A percentile compares a stretch with the other conserved stretches of the same genome.
Conservation (phyloP, 2,888 invertebrate species). For the Hylaea fasciaria region DNA sequence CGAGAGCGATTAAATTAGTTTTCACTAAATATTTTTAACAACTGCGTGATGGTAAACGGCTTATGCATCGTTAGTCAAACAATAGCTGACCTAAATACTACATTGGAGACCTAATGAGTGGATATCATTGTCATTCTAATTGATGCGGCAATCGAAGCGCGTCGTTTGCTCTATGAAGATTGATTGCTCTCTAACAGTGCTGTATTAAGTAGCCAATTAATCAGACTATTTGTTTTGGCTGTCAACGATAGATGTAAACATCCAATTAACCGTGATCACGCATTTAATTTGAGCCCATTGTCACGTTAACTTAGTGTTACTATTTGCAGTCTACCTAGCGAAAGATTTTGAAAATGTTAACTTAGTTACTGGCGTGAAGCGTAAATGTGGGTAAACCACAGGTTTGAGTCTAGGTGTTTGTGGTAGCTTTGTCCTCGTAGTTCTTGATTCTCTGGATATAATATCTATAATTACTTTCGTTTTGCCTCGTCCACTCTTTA, state of each 20-base stretch:
- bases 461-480: too few relatives aligned
- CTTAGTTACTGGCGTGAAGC: too few relatives aligned
- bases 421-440: too few relatives aligned
- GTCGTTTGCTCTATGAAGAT: conserved; percentile 40
- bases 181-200: conserved; percentile 35
- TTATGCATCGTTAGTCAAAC: conserved; percentile 22
- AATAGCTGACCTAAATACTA: conserved; percentile 37
- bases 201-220: conserved; percentile 39
- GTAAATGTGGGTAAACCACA: too few relatives aligned
- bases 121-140: conserved; percentile 42
- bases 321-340: too few relatives aligned
- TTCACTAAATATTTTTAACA: too few relatives aligned
- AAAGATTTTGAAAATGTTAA: too few relatives aligned
- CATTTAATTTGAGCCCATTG: neutral
- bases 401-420: too few relatives aligned
- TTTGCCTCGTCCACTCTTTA: too few relatives aligned
- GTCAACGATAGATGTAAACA: conserved; percentile 26
- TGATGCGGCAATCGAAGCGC: conserved; percentile 42
- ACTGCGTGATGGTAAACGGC: neutral
- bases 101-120: conserved; percentile 33
- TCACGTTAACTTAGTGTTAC: neutral
- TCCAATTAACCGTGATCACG: conserved; percentile 15
- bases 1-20: too few relatives aligned
- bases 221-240: conserved; percentile 29
- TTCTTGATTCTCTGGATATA: too few relatives aligned